These are phyloP conservation scores for Onychostruthus taczanowskii DNA, from an alignment of 2,113 vertebrate species.

Conservation along the genomic window DNA sequence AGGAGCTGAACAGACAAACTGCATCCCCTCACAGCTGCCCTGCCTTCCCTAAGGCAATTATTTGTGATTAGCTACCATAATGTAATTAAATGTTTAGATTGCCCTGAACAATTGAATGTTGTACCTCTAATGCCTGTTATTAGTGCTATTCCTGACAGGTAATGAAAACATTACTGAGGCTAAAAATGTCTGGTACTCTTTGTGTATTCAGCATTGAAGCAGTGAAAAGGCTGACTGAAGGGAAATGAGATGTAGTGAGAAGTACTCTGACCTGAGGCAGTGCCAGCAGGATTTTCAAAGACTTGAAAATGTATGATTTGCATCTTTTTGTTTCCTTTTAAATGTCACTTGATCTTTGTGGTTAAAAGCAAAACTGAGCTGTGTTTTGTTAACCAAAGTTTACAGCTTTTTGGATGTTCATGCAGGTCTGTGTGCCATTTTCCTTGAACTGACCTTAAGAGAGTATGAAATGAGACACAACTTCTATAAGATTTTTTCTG, in stretches of 20 bases:
- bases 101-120: neutral
- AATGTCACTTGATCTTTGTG: neutral
- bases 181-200: neutral
- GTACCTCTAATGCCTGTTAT: neutral
- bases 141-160: neutral
- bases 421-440: neutral
- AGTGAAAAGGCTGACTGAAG: slow-evolving; percentile 16
- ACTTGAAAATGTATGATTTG: slow-evolving; percentile 11
- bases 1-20: neutral
- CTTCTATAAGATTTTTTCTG: neutral
- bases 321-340: slow-evolving; percentile 23
- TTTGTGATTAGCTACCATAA: neutral
- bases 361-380: neutral
- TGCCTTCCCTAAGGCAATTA: neutral
- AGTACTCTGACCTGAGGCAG: neutral
- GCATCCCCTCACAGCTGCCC: neutral
- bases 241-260: neutral
- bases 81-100: slow-evolving; percentile 19
- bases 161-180: neutral
- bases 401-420: neutral
- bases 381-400: slow-evolving; percentile 24
- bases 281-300: slow-evolving; percentile 10
- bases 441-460: neutral
- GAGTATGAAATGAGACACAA: neutral
- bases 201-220: neutral